A percentile compares a stretch with the other conserved stretches of the same genome.
Conservation (phyloP, 2,888 invertebrate genomes). For the Pinctada fucata region DNA sequence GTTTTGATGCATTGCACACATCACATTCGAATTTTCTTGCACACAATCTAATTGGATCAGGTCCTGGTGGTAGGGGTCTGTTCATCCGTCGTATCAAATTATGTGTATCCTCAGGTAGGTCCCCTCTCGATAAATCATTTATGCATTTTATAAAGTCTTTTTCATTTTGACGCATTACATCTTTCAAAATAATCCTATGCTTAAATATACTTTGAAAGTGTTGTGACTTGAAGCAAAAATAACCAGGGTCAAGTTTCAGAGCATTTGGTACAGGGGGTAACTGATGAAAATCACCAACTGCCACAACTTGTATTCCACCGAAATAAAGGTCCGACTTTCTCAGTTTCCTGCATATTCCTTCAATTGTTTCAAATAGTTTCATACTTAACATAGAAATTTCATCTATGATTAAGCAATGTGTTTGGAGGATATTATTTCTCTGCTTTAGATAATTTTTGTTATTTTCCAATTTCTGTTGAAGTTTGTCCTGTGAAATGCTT, state of each 20-base stretch:
- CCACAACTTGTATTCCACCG: slow-evolving; percentile 24
- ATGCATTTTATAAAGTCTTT: slow-evolving; percentile 32
- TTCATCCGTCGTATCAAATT: slow-evolving; percentile 26
- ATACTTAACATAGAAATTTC: slow-evolving; percentile 23
- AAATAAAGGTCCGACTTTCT: neutral
- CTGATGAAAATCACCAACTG: slow-evolving; percentile 42
- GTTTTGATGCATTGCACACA: slow-evolving; percentile 22
- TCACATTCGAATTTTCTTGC: slow-evolving; percentile 37
- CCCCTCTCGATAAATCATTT: slow-evolving; percentile 28
- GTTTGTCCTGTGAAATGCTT: neutral
- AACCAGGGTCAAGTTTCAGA: slow-evolving; percentile 32
- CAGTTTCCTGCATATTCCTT: slow-evolving; percentile 16
- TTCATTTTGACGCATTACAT: slow-evolving; percentile 37
- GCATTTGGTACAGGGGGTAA: slow-evolving; percentile 37
- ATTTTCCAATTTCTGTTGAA: slow-evolving; percentile 4
- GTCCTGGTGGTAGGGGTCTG: slow-evolving; percentile 14
- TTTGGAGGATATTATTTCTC: slow-evolving; percentile 8
- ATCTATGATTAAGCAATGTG: slow-evolving; percentile 16
- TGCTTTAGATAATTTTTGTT: slow-evolving; percentile 9
- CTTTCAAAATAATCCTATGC: slow-evolving; percentile 27
- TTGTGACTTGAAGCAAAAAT: slow-evolving; percentile 42
- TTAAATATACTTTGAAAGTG: slow-evolving; percentile 28
- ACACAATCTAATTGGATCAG: slow-evolving; percentile 27
- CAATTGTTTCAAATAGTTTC: slow-evolving; percentile 22
- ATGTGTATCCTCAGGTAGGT: neutral